phyloP scores from a whole-genome alignment of 2,113 vertebrate genomes.

The Girardinichthys multiradiatus region DNA sequence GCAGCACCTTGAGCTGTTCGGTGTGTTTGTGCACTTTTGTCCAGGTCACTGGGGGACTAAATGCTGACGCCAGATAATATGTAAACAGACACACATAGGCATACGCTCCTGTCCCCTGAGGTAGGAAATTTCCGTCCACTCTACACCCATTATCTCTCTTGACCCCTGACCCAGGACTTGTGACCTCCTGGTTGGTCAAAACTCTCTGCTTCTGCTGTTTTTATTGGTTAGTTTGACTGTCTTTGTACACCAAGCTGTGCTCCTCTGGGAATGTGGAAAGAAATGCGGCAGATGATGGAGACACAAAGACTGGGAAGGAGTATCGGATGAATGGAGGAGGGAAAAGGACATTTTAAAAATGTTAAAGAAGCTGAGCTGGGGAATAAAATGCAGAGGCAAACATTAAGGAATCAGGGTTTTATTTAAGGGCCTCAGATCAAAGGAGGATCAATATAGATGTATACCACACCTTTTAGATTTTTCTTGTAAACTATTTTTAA shows the following conservation, averaged over 20 bases:
- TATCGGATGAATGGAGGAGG: not conserved
- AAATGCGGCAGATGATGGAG: constrained; percentile 22
- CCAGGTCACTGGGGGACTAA: constrained; percentile 63
- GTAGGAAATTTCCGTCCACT: constrained; percentile 74
- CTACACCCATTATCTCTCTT: constrained; percentile 73
- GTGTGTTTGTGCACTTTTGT: constrained; percentile 53
- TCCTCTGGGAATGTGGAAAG: constrained; percentile 43
- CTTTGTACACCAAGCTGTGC: constrained; percentile 60
- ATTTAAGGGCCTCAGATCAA: not conserved
- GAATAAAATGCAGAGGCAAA: not conserved
- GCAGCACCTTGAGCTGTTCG: constrained; percentile 26
- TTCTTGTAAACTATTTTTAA: not conserved
- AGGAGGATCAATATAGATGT: not conserved
- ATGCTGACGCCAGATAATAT: constrained; percentile 73
- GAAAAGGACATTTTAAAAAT: not conserved
- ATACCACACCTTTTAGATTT: not conserved
- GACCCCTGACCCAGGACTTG: constrained; percentile 68
- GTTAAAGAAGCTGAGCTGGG: not conserved
- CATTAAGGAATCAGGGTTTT: not conserved
- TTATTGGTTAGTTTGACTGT: constrained; percentile 59
- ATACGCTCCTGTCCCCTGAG: constrained; percentile 60
- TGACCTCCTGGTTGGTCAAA: constrained; percentile 68
- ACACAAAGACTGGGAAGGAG: not conserved
- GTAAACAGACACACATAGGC: constrained; percentile 61
- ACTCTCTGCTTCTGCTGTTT: constrained; percentile 32